A percentile compares a stretch with the other conserved stretches of the same genome.
phyloP scores from a whole-genome alignment of 2,888 invertebrate species.

The Podotricha telesiphe region DNA sequence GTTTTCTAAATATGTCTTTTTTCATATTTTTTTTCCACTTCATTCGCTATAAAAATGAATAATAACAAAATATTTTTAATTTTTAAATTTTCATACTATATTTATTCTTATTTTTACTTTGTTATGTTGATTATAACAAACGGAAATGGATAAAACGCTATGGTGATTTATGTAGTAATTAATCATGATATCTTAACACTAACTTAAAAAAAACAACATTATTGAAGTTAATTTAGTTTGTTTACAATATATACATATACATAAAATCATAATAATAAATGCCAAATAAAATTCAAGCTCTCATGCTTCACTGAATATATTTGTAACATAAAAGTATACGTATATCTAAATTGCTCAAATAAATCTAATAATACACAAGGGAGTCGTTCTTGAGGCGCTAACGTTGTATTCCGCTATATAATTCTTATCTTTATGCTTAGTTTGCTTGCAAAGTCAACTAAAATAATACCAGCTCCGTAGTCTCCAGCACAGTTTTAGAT shows the following conservation, averaged over 20 bases:
- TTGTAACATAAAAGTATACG: slow-evolving; percentile 4
- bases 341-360: slow-evolving; percentile 21
- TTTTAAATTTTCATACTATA: no score
- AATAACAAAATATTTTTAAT: no score
- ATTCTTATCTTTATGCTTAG: slow-evolving; percentile 38
- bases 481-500: slow-evolving; percentile 4
- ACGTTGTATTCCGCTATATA: slow-evolving; percentile 27
- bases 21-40: no score
- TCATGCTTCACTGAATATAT: background rate
- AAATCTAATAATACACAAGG: slow-evolving; percentile 33
- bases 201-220: no score
- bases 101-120: no score
- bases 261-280: background rate
- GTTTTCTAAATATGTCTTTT: no score
- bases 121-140: no score
- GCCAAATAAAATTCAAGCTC: background rate
- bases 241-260: background rate
- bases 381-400: slow-evolving; percentile 28
- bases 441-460: slow-evolving; percentile 2
- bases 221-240: background rate
- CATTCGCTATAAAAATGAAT: no score
- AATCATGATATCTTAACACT: no score
- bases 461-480: slow-evolving; percentile 10
- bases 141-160: no score
- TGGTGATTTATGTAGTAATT: no score